These are phyloP conservation scores for Camponotus fellah DNA, from an alignment of 2,888 invertebrate genomes.

Conservation along the genomic window DNA sequence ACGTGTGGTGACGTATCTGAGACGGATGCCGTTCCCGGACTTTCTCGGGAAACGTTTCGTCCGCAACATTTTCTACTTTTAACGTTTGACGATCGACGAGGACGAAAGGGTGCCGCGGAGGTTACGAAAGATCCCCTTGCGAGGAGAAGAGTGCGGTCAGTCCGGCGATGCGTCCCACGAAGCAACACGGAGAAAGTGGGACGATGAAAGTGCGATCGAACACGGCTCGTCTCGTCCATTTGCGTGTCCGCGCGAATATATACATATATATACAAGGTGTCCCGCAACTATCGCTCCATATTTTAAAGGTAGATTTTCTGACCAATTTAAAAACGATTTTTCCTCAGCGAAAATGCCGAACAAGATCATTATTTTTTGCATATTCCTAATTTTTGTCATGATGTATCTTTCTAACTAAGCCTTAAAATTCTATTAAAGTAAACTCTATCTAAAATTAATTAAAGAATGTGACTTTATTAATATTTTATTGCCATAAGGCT, in stretches of 20 bases:
- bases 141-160: slow-evolving; percentile 54
- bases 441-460: too few relatives aligned
- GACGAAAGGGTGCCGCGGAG: background rate
- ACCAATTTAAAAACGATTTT: too few relatives aligned
- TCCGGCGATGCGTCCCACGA: slow-evolving; percentile 55
- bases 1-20: slow-evolving; percentile 4
- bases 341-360: too few relatives aligned
- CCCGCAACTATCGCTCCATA: too few relatives aligned
- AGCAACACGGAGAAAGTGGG: slow-evolving; percentile 83
- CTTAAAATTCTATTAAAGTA: too few relatives aligned
- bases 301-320: too few relatives aligned
- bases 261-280: too few relatives aligned
- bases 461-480: too few relatives aligned
- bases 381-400: too few relatives aligned
- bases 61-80: slow-evolving; percentile 23
- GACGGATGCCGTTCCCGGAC: slow-evolving; percentile 19
- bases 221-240: slow-evolving; percentile 70
- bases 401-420: too few relatives aligned
- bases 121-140: slow-evolving; percentile 15
- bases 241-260: slow-evolving; percentile 38
- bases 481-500: too few relatives aligned
- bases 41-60: slow-evolving; percentile 36
- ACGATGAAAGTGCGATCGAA: slow-evolving; percentile 85
- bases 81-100: background rate
- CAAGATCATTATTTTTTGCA: too few relatives aligned